phyloP scores from a whole-genome alignment of 2,113 vertebrate species.

The Nestor notabilis region DNA sequence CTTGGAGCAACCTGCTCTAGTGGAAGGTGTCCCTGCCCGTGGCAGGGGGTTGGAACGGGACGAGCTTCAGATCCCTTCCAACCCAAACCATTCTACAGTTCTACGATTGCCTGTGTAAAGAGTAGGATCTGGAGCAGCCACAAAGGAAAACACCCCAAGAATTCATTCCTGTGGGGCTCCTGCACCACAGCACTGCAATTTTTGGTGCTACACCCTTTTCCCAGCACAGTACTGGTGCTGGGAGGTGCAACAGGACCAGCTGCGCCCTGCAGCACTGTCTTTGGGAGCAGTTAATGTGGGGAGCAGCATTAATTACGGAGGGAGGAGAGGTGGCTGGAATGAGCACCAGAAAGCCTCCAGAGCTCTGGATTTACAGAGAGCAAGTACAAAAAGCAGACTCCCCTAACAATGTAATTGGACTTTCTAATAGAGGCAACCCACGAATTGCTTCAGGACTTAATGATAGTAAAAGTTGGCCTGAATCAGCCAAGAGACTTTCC shows the following conservation, averaged over 20 bases:
- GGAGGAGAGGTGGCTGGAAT: neutral
- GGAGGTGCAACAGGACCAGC: neutral
- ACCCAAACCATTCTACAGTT: no score
- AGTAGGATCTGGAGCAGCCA: neutral
- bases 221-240: neutral
- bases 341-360: conserved; percentile 13
- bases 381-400: neutral
- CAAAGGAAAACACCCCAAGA: neutral
- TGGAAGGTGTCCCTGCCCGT: no score
- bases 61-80: no score
- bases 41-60: no score
- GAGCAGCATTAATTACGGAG: neutral
- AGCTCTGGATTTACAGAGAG: neutral
- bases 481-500: neutral
- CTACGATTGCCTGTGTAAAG: neutral
- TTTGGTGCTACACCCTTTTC: neutral
- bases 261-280: neutral
- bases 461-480: neutral
- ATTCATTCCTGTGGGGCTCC: neutral
- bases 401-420: conserved; percentile 32
- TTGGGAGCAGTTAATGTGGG: neutral
- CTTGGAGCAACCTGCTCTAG: no score
- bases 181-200: neutral
- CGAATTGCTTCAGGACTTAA: conserved; percentile 22
- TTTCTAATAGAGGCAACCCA: conserved; percentile 18